A percentile compares a stretch with the other conserved stretches of the same genome.
Conservation (phyloP, 2,113 vertebrate species). For the Ondatra zibethicus region DNA sequence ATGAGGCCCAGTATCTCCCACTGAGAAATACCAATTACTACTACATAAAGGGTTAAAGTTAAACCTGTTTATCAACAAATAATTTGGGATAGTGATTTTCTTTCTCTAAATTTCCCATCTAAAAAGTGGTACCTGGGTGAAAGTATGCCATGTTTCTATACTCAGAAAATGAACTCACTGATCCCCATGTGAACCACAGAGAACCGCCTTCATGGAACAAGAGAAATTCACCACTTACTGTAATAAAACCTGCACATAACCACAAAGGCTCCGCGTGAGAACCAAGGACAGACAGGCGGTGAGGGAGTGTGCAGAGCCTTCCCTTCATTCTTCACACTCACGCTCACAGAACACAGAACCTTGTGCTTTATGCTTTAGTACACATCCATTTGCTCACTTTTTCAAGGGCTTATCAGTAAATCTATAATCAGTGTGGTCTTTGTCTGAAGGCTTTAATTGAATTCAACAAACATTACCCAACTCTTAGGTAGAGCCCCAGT, state of each 20-base stretch:
- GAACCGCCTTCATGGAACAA: not conserved
- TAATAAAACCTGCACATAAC: not conserved
- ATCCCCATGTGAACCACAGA: conserved; percentile 19
- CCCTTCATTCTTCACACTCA: not conserved
- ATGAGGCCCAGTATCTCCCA: not conserved
- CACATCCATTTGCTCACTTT: conserved; percentile 35
- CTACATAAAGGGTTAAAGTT: conserved; percentile 27
- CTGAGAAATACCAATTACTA: not conserved
- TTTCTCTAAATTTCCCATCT: conserved; percentile 6
- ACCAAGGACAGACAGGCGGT: not conserved
- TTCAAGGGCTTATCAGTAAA: conserved; percentile 40
- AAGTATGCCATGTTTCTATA: not conserved
- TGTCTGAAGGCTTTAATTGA: conserved; percentile 34
- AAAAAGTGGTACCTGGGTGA: not conserved
- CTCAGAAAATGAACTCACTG: conserved; percentile 13
- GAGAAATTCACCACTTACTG: not conserved
- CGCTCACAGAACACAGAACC: not conserved
- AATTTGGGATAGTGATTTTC: not conserved
- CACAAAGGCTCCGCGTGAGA: not conserved
- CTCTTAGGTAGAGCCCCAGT: not conserved
- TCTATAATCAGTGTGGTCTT: conserved; percentile 17
- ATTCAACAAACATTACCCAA: conserved; percentile 30
- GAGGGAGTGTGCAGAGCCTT: not conserved
- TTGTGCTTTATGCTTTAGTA: not conserved
- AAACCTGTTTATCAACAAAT: not conserved